Evolutionary conservation across 2,113 vertebrate species (phyloP).

Genomic region (Aptenodytes patagonicus): DNA sequence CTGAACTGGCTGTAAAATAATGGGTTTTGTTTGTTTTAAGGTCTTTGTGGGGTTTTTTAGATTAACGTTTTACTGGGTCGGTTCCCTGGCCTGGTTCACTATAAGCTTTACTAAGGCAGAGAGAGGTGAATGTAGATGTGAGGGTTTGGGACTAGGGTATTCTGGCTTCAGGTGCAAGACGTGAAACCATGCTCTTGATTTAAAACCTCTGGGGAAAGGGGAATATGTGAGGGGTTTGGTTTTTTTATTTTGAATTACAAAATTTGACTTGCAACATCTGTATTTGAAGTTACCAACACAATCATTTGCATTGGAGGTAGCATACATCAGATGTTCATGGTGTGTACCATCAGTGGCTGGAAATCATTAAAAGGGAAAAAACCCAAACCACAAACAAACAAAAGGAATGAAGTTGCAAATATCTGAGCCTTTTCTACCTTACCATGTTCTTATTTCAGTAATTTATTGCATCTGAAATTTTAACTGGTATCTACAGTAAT

Average conservation of each 20-base stretch:
- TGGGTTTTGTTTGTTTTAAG: background rate
- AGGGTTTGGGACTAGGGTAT: background rate
- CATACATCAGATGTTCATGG: too few relatives aligned
- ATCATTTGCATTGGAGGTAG: background rate
- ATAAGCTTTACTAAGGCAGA: rapidly evolving
- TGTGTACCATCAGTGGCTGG: background rate
- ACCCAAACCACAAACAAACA: background rate
- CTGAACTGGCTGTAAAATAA: background rate
- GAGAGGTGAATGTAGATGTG: background rate
- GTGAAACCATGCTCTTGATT: rapidly evolving
- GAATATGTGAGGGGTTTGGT: background rate
- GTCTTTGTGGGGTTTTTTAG: background rate
- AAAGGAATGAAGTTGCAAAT: background rate
- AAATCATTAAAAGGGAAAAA: background rate
- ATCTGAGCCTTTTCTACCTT: background rate
- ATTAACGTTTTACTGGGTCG: background rate
- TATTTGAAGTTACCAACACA: background rate
- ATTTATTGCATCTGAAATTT: background rate
- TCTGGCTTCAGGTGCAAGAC: background rate
- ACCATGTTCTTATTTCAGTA: rapidly evolving
- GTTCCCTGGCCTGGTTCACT: background rate
- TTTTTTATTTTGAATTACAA: background rate
- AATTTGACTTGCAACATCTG: background rate
- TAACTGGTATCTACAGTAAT: background rate
- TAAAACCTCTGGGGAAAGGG: background rate